Base-by-base conservation (phyloP, 1,140 invertebrate species). In the Drosophila seguyi region DNA sequence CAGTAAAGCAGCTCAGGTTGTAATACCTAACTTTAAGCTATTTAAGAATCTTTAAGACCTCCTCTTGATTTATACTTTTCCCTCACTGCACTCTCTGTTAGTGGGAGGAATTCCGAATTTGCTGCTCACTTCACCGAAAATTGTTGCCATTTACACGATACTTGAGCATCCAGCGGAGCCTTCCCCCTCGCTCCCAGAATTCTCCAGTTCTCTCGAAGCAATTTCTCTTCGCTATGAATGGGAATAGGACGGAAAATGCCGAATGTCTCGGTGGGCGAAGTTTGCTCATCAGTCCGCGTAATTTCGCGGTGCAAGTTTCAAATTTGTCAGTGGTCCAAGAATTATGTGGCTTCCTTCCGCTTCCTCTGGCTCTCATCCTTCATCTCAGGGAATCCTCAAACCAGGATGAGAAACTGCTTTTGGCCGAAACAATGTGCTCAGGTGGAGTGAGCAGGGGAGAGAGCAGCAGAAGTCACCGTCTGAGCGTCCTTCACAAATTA, bases 231-330 rank as follows among this genome's bases (percentile, higher is more conserved):
- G 52, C 65, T 41, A 61, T 59, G 42, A 71, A 62, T 77, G 38
- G 6, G 66, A 77, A 50, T 71, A 27, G 36, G 58, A 59, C 20
- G 36, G 42, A 29, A 61, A 76, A 61, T 61, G 71, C 38, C 29
- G 48, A 56, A 50, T 77, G 63, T 76, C 56, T 69, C 56, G 47
- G 41, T 47, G 42, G 45, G 38, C 58, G 68, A 85, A 85, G 66
- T 85, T 85, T 85, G 79, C 82, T 81, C 82, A 86, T 85, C 82
- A 86, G 78, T 78, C 75, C 74, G 60, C 58, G 74, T 78, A 81
- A 85, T 85, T 78, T 65, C 79, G 81, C 73, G 81, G 73, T 81
- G 63, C 48, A 85, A 85, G 77, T 85, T 84, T 73, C 42, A 74
- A 85, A 78, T 81, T 84, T 81, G 81, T 85, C 82, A 81, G 78